Percentiles rank a stretch among this genome's conserved stretches.
These are phyloP conservation scores for Sphaerophoria taeniata DNA, from an alignment of 2,888 invertebrate species.

Conservation along the genomic window DNA sequence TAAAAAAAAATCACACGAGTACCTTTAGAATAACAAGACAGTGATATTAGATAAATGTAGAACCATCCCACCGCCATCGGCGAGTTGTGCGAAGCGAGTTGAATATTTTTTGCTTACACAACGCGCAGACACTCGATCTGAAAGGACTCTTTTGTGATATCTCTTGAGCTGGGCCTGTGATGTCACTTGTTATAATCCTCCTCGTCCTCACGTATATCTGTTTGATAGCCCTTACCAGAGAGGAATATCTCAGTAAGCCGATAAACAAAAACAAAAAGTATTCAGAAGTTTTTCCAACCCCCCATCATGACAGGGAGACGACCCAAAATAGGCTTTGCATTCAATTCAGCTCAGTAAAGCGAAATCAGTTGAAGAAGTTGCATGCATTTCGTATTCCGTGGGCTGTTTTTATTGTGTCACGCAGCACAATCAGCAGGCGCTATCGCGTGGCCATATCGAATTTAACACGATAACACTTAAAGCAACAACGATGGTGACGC, in stretches of 20 bases:
- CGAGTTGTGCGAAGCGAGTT: constrained; percentile 3
- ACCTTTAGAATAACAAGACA: background rate
- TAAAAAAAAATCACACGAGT: constrained; percentile 1
- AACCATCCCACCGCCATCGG: constrained; percentile 50
- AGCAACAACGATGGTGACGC: constrained; percentile 2
- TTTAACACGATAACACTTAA: constrained; percentile 71
- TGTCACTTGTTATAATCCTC: constrained; percentile 40
- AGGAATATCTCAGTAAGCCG: constrained; percentile 39
- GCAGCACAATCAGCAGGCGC: constrained; percentile 60
- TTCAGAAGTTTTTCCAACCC: constrained; percentile 43
- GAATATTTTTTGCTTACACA: constrained; percentile 13
- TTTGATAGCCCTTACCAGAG: background rate
- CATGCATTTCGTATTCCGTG: constrained; percentile 56
- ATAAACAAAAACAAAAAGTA: constrained; percentile 30
- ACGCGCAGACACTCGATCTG: constrained; percentile 28
- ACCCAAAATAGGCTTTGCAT: background rate
- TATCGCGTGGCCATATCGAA: constrained; percentile 71
- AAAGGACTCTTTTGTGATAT: constrained; percentile 57
- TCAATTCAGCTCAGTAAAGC: constrained; percentile 5
- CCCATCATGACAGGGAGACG: constrained; percentile 39
- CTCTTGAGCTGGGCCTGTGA: constrained; percentile 24
- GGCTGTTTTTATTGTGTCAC: constrained; percentile 68
- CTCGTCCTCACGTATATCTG: background rate
- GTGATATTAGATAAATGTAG: constrained; percentile 28
- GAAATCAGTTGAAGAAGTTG: constrained; percentile 23